Evolutionary conservation across 2,888 invertebrate species (phyloP), one percentile per base, ranked within the genome.

Genomic region (Halictus quadricinctus): DNA sequence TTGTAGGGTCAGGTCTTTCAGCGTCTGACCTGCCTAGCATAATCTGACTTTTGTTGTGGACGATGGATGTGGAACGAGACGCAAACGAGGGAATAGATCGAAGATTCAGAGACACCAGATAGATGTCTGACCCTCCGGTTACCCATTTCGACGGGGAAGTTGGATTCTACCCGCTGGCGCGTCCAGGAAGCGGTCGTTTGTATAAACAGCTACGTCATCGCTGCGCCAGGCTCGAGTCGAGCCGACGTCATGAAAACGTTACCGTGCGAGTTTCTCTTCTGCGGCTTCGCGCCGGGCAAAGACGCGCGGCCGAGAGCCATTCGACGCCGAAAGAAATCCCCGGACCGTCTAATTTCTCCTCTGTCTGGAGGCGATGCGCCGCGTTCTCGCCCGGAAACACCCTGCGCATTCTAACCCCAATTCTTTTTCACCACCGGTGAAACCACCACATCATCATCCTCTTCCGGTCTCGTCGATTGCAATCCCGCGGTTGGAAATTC

Each of bases 181-280:
- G 76, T 66, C 73, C 85, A 70, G 80, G 85, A 85, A 81, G 50
- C 85, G 69, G 72, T 85, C 85, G 60, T 81, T 85, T 76, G 81
- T 85, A 85, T 80, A 85, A 85, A 85, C 77, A 86, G 85, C 81
- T 54, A 77, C 73, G 85, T 85, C 80, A 80, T 75, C 80, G 73
- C 41, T 50, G n/a, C 64, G 69, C 75, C 64, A 36, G 54, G 72
- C 66, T 69, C 73, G 21, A n/a, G 41, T 29, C 66, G 36, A 66
- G 41, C 72, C 79, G 66, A 75, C 46, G 72, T 73, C 60, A 54
- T 29, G 58, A 81, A 85, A 77, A 41, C 66, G 80, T 54, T 64
- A 21, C n/a, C 43, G 21, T 46, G 48, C 64, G 21, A 46, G 72
- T n/a, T 43, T n/a, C 64, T 15, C 50, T 18, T 48, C 29, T 15